Base-by-base conservation (phyloP, 2,113 vertebrate genomes). In the Menidia beryllina region DNA sequence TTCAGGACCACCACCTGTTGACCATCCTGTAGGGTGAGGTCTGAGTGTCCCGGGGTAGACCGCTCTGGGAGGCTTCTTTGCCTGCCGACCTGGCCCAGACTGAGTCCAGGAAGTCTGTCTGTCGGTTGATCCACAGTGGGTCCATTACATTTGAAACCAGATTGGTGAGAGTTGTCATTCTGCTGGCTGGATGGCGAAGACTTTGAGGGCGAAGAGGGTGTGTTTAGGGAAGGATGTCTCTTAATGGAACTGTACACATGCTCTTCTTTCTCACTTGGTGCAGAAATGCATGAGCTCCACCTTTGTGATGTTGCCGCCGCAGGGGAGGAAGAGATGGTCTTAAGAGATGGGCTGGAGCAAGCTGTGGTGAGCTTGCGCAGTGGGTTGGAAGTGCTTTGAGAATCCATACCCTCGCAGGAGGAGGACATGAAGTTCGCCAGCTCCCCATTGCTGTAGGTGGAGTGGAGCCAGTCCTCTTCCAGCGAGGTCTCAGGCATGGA, bases 11-110 rank as follows among this genome's bases (percentile, higher is more conserved):
- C 88, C 54, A 98, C 92, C 86, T 99, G 97, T 49, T 96, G 96
- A 1, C 96, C 95, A 71, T 99, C 98, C 39, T 95, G 95, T 64
- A 99, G 92, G n/a, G 95, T 98, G 84, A 99, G 91, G 47, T 96
- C 95, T 0, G 96, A 94, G 53, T 77, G 83, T 67, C 88, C 92
- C 27, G 93, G 94, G 21, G 62, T 81, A 30, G 77, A 76, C 8
- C 89, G 93, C 47, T 94, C 93, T 5, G 93, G 92, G 19, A 94
- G 91, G 81, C 93, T 94, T 62, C 87, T 90, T 72, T 94, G 94
- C 19, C 92, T 90, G 21, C 91, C 91, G 10, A 62, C 51, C 14
- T 71, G 70, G 45, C 77, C 86, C 63, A 80, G 75, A 15, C 27
- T 73, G 38, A 88, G 70, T 5, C 75, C 81, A 1, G 21, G 78